These are phyloP conservation scores for Tylochromis polylepis DNA, from an alignment of 2,113 vertebrate genomes.

Conservation along the genomic window DNA sequence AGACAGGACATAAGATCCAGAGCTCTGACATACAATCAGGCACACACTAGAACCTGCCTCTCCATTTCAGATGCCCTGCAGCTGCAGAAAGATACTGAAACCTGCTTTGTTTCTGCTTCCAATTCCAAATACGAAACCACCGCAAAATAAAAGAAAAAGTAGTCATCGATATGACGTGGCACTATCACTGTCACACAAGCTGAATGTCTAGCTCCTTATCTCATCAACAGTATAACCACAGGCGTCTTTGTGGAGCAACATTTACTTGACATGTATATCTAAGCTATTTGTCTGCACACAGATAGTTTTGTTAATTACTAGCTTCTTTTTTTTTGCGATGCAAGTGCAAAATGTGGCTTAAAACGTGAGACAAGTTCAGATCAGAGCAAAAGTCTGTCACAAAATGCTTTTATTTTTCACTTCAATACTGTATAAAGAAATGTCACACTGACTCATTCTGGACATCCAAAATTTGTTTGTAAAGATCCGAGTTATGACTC, in stretches of 20 bases:
- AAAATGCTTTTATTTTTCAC: neutral
- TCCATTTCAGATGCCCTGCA: neutral
- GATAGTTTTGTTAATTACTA: neutral
- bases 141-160: neutral
- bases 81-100: neutral
- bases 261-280: neutral
- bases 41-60: neutral
- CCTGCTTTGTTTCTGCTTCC: neutral
- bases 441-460: neutral
- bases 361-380: neutral
- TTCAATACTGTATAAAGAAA: neutral
- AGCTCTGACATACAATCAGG: neutral
- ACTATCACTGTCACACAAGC: neutral
- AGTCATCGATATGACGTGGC: neutral
- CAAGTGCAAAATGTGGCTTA: neutral
- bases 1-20: neutral
- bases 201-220: neutral
- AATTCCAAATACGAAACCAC: neutral
- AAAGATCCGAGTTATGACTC: neutral
- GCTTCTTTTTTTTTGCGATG: neutral
- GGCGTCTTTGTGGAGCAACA: neutral
- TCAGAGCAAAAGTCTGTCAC: neutral
- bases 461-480: neutral
- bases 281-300: fast-evolving
- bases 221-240: neutral